phyloP scores from a whole-genome alignment of 2,888 invertebrate species.

The Stenodera caucasica region DNA sequence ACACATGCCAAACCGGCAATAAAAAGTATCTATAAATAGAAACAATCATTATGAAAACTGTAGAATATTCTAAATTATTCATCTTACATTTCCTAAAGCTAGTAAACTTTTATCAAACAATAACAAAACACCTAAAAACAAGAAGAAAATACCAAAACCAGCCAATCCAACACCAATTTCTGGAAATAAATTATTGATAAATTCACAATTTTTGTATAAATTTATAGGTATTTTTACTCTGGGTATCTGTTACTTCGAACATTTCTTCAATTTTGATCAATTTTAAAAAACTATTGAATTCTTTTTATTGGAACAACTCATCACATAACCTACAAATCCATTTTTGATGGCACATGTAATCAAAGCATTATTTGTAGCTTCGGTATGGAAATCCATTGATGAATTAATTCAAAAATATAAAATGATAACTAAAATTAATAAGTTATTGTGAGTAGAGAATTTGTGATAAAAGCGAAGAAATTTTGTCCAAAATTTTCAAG shows the following conservation, averaged over 20 bases:
- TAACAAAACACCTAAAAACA: constrained; percentile 90
- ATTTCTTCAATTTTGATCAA: constrained; percentile 54
- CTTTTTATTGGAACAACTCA: not conserved
- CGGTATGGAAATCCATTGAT: too few species aligned
- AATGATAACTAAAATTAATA: too few species aligned
- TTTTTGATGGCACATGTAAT: not conserved
- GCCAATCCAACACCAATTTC: constrained; percentile 97
- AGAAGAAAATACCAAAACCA: constrained; percentile 92
- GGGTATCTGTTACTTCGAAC: constrained; percentile 83
- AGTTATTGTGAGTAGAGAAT: too few species aligned
- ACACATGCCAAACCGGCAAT: constrained; percentile 93
- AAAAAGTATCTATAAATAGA: constrained; percentile 81
- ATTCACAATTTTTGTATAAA: too few species aligned
- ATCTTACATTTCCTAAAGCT: constrained; percentile 99
- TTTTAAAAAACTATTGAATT: not conserved
- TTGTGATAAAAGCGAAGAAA: too few species aligned
- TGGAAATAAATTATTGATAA: constrained; percentile 59
- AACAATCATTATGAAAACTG: constrained; percentile 10
- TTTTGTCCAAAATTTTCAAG: too few species aligned
- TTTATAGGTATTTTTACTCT: constrained; percentile 66
- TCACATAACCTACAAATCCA: not conserved
- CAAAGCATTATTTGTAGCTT: not conserved
- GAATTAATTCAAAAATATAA: too few species aligned
- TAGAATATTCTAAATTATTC: constrained; percentile 55
- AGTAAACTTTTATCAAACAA: constrained; percentile 96